Conservation (phyloP, 2,797 vertebrate genomes). For the Hypotaenidia philippensis region DNA sequence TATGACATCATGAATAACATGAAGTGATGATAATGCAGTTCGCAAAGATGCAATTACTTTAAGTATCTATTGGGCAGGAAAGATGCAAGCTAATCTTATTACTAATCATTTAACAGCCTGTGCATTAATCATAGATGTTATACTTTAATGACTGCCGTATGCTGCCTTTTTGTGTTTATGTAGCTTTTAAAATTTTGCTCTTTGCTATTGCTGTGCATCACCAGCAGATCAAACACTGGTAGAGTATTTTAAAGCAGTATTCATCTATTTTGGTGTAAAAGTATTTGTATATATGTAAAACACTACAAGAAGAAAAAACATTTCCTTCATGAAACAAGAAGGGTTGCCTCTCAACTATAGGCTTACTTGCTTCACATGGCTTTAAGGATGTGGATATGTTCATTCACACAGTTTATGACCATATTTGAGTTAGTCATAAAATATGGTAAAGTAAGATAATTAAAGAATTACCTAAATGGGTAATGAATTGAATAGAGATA, state of each 20-base stretch:
- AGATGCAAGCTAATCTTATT: slow-evolving; percentile 85
- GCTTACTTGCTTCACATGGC: background rate
- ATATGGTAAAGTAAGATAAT: background rate
- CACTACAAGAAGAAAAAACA: background rate
- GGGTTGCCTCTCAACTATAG: background rate
- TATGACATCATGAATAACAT: slow-evolving; percentile 82
- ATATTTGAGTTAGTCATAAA: background rate
- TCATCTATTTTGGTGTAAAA: background rate
- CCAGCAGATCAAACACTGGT: background rate
- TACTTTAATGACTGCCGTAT: slow-evolving; percentile 57
- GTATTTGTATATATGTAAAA: background rate
- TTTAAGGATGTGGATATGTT: background rate
- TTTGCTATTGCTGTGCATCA: background rate
- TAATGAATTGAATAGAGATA: background rate
- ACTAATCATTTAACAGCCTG: slow-evolving; percentile 83
- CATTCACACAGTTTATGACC: background rate
- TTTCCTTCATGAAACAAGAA: background rate
- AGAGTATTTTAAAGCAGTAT: background rate
- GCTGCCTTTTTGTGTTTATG: slow-evolving; percentile 48
- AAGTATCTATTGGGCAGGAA: slow-evolving; percentile 87
- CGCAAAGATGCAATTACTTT: slow-evolving; percentile 93
- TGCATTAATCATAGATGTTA: slow-evolving; percentile 84
- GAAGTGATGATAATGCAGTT: slow-evolving; percentile 91
- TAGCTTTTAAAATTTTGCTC: background rate
- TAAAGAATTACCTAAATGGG: background rate